Evolutionary conservation across 53 echinoderm and acorn worm genomes (phyloP), one percentile per base, ranked within the genome.

Genomic region (Actinopyga echinites): DNA sequence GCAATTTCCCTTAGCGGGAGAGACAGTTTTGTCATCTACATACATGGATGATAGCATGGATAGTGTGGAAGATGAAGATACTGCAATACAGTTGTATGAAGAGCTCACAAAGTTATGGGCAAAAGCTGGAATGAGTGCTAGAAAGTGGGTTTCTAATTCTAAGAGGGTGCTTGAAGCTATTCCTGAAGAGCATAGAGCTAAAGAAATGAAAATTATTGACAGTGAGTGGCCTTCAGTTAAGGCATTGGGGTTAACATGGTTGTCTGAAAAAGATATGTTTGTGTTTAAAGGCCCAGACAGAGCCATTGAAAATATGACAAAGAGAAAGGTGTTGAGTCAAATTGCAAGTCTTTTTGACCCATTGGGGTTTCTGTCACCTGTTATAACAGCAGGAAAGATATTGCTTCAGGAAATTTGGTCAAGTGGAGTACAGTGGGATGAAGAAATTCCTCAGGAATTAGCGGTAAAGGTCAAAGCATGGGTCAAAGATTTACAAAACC

Each of bases 41-140:
- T 75, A 74, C 33, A 74, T 84, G 60, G 85, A 90, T 74, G 90
- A 90, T 55, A 85, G 82, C 30, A 55, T 90, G 80, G 86, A 80
- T 40, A 33, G 68, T 56, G 82, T 85, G 10, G 6, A 33, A 30
- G 82, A 85, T 64, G 86, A 81, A 34, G 77, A 85, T 64, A 56
- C 31, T 35, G 86, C 86, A 52, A 65, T 90, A 23, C 77, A 80
- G 28, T 79, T 90, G 69, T 85, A 68, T 60, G 57, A 29, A 49
- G 64, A 82, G 37, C 34, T 90, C 32, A 83, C 59, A 19, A 30
- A 5, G 53, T 66, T 83, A 20, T 83, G 83, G 83, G 67, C 30
- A 55, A 83, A 65, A 13, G 83, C 83, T 23, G 52, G 52, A 30
- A 83, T 83, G 54, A 83, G 54, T 52, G 83, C 67, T 30, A 40